phyloP scores from a whole-genome alignment of 2,797 vertebrate species.

The Morus bassanus region DNA sequence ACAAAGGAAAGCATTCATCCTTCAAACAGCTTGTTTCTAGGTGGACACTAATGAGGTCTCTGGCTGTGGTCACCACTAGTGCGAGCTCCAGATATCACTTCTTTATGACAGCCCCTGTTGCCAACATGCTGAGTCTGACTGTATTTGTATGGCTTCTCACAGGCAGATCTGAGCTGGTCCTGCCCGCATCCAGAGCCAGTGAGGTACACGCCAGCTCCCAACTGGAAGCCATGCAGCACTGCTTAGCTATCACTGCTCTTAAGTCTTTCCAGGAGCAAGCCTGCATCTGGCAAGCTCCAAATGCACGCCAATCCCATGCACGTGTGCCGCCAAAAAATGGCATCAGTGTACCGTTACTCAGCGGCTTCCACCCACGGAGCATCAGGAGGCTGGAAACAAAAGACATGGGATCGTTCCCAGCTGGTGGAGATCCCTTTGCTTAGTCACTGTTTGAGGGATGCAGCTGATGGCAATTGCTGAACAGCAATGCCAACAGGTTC shows the following conservation, averaged over 20 bases:
- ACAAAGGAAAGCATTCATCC: background rate
- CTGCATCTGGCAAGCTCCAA: background rate
- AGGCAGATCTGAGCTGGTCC: background rate
- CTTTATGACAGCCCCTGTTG: background rate
- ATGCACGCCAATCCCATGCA: too few relatives aligned
- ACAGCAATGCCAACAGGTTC: background rate
- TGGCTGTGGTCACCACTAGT: background rate
- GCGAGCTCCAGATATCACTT: background rate
- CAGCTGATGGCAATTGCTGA: background rate
- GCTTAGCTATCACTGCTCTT: background rate
- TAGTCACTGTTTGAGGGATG: background rate
- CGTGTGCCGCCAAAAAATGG: fast-evolving
- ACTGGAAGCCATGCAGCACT: background rate
- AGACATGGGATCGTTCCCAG: background rate
- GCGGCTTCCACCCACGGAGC: background rate
- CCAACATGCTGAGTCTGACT: background rate
- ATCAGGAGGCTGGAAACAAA: background rate
- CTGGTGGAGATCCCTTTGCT: background rate
- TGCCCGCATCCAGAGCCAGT: background rate
- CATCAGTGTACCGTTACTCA: background rate
- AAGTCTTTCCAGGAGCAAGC: background rate
- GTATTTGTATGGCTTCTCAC: background rate
- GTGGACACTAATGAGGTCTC: background rate
- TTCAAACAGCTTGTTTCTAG: background rate
- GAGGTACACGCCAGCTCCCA: background rate